Evolutionary conservation across 2,113 vertebrate genomes (phyloP).

Genomic region (Oenanthe melanoleuca): DNA sequence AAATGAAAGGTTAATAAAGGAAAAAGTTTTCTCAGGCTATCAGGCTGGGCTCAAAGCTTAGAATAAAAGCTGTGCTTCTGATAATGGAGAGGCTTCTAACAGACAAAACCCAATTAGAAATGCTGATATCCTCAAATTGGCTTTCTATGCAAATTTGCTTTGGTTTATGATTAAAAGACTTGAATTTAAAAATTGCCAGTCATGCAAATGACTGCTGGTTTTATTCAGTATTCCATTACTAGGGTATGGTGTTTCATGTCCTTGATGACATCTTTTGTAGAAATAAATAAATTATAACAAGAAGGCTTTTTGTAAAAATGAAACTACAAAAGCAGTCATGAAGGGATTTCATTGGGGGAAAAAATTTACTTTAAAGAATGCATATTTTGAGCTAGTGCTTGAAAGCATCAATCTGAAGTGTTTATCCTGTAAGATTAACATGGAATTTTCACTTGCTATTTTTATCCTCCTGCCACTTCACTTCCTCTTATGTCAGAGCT

Average conservation of each 20-base stretch:
- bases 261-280: neutral
- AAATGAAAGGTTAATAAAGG: slow-evolving; percentile 22
- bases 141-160: neutral
- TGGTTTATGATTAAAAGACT: neutral
- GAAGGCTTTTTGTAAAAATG: neutral
- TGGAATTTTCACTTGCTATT: neutral
- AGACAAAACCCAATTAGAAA: neutral
- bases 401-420: neutral
- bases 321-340: neutral
- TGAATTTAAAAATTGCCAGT: neutral
- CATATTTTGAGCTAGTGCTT: neutral
- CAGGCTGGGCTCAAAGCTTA: neutral
- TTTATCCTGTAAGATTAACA: slow-evolving; percentile 9
- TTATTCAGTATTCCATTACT: neutral
- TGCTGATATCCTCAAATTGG: neutral
- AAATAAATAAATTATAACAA: neutral
- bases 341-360: neutral
- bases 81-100: neutral
- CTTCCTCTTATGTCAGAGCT: neutral
- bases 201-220: neutral
- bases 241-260: neutral
- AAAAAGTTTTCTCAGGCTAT: neutral
- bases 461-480: neutral
- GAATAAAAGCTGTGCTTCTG: neutral
- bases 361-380: neutral